A percentile compares a stretch with the other conserved stretches of the same genome.
Conservation (phyloP, 2,888 invertebrate species). For the Eretmocerus hayati region DNA sequence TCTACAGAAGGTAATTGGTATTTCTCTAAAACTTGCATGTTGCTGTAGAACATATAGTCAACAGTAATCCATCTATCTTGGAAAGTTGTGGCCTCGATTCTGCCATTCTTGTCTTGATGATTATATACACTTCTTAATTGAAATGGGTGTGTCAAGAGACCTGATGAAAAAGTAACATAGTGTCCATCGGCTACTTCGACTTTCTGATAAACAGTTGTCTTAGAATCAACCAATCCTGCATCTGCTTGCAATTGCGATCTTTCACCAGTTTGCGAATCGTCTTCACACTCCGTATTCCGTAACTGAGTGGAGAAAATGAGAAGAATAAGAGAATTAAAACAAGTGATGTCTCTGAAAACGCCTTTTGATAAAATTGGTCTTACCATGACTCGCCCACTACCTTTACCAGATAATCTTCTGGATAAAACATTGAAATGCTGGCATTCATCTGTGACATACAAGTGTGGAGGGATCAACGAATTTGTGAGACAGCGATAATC, state of each 20-base stretch:
- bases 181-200: conserved; percentile 32
- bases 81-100: conserved; percentile 64
- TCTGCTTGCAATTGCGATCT: not conserved
- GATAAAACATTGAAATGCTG: conserved; percentile 52
- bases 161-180: conserved; percentile 52
- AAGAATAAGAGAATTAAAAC: conserved; percentile 2
- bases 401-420: conserved; percentile 43
- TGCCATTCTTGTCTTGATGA: conserved; percentile 46
- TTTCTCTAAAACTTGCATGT: conserved; percentile 37
- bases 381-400: conserved; percentile 21
- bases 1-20: conserved; percentile 60
- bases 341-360: too few relatives aligned
- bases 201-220: conserved; percentile 27
- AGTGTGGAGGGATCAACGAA: conserved; percentile 39
- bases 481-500: conserved; percentile 31
- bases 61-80: conserved; percentile 74
- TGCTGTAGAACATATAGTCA: conserved; percentile 87
- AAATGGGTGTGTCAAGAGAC: conserved; percentile 60
- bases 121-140: conserved; percentile 64
- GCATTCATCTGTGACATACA: conserved; percentile 54
- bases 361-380: conserved; percentile 3
- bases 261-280: not conserved
- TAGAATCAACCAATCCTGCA: conserved; percentile 24
- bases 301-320: conserved; percentile 22
- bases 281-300: conserved; percentile 25